Percentiles rank a stretch among this genome's conserved stretches.
phyloP scores from a whole-genome alignment of 1,140 invertebrate genomes.

The Brachionus asplanchnoidis region DNA sequence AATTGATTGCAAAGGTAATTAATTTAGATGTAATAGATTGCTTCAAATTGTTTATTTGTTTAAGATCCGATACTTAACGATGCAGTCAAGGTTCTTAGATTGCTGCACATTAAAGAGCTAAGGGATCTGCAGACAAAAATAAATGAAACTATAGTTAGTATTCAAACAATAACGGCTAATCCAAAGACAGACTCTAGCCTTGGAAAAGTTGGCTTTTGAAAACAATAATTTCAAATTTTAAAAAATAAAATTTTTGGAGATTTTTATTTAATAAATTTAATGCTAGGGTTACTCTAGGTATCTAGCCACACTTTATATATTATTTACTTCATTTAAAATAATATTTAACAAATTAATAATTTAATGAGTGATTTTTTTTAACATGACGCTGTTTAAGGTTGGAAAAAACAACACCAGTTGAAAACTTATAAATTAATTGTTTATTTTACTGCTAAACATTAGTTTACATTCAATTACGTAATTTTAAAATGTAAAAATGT shows the following conservation, averaged over 20 bases:
- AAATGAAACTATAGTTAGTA: slow-evolving; percentile 83
- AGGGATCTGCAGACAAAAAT: slow-evolving; percentile 85
- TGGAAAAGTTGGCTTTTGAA: slow-evolving; percentile 75
- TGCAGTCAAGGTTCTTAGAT: slow-evolving; percentile 71
- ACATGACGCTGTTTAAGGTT: not conserved
- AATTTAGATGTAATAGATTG: not conserved
- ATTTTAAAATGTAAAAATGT: not conserved
- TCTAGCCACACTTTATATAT: slow-evolving; percentile 63
- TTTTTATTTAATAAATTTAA: not conserved
- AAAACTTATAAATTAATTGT: not conserved
- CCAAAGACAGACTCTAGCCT: slow-evolving; percentile 91
- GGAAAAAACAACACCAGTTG: not conserved
- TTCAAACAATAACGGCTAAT: slow-evolving; percentile 87
- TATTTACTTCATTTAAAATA: not conserved
- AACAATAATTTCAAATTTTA: not conserved
- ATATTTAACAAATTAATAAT: not conserved
- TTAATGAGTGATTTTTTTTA: not conserved
- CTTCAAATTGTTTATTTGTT: not conserved
- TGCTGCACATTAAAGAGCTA: slow-evolving; percentile 84
- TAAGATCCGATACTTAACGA: slow-evolving; percentile 64
- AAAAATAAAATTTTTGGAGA: not conserved
- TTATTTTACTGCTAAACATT: not conserved
- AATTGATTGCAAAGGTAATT: not conserved
- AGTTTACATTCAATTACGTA: not conserved
- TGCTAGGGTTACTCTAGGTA: not conserved